A percentile compares a stretch with the other conserved stretches of the same genome.
Conservation (phyloP, 2,888 invertebrate genomes). For the Prosapia bicincta region DNA sequence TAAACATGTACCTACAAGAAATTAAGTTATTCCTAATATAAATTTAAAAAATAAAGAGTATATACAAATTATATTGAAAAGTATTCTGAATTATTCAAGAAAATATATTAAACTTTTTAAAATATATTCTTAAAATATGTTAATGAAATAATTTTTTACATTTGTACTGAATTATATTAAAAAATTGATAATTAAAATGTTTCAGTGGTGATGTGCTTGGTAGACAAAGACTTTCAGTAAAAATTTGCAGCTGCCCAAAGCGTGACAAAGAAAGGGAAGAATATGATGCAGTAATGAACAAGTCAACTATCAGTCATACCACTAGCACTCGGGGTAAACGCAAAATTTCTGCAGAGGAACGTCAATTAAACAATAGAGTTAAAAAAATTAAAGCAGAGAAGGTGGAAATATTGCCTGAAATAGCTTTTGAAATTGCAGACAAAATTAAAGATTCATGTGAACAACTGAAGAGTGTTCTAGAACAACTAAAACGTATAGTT, state of each 20-base stretch:
- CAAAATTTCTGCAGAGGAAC: not conserved
- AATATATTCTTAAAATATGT: too few species aligned
- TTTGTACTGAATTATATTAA: too few species aligned
- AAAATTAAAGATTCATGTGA: not conserved
- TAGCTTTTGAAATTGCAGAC: not conserved
- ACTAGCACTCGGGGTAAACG: not conserved
- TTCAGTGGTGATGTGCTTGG: slow-evolving; percentile 58
- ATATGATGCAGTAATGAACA: slow-evolving; percentile 12
- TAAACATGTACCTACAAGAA: too few species aligned
- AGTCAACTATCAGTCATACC: not conserved
- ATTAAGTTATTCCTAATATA: too few species aligned
- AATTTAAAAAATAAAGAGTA: too few species aligned
- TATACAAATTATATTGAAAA: too few species aligned
- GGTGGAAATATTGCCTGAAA: not conserved
- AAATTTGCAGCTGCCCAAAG: slow-evolving; percentile 74
- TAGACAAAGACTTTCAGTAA: slow-evolving; percentile 60
- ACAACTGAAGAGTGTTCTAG: not conserved
- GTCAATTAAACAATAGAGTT: not conserved
- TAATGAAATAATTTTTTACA: too few species aligned
- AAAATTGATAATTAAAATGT: too few species aligned
- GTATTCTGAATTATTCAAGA: too few species aligned
- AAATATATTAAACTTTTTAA: too few species aligned
- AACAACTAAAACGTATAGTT: not conserved
- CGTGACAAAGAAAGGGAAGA: slow-evolving; percentile 67
- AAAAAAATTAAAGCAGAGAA: not conserved